These are phyloP conservation scores for Perognathus longimembris DNA, from an alignment of 2,113 vertebrate species.

Conservation along the genomic window DNA sequence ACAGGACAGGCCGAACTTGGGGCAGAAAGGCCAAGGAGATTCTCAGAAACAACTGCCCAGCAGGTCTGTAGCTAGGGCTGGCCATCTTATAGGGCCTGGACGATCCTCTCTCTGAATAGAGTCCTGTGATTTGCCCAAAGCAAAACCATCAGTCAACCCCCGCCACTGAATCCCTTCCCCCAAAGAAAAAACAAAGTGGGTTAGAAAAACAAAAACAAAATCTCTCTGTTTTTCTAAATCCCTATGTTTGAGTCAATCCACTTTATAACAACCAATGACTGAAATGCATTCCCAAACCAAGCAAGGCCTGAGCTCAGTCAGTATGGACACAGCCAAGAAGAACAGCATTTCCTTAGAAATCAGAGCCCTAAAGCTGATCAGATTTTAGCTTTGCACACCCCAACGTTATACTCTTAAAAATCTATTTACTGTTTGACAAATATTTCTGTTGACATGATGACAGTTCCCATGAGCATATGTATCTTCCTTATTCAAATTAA, in stretches of 20 bases:
- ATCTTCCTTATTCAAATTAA: neutral
- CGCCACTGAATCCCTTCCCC: neutral
- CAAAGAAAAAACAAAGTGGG: neutral
- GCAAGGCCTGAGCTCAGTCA: neutral
- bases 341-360: neutral
- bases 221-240: too few relatives aligned
- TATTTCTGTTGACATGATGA: neutral
- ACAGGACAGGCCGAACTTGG: neutral
- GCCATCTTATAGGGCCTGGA: rapidly evolving
- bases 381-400: neutral
- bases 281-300: neutral
- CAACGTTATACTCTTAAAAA: neutral
- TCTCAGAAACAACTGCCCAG: neutral
- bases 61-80: neutral
- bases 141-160: neutral
- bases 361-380: neutral
- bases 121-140: neutral
- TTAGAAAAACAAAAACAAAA: too few relatives aligned
- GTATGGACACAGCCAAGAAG: neutral
- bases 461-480: neutral
- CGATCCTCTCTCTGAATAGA: rapidly evolving
- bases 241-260: too few relatives aligned
- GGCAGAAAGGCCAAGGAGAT: neutral
- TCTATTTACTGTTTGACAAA: neutral
- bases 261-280: neutral